A percentile compares a stretch with the other conserved stretches of the same genome.
Conservation (phyloP, 2,888 invertebrate genomes). For the Ophion obscuratus region DNA sequence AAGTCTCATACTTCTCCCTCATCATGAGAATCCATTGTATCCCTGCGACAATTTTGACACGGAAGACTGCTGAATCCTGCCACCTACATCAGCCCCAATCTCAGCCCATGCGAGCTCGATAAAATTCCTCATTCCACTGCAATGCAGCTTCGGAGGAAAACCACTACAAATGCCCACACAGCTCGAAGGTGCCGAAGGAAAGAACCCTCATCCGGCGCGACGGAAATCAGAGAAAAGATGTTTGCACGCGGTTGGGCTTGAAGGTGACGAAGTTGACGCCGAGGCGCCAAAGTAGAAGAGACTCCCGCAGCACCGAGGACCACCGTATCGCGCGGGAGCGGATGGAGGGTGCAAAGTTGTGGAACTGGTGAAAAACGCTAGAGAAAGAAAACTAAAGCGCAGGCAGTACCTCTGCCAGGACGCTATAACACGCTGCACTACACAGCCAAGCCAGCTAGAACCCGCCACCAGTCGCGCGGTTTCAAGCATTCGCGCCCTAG, state of each 20-base stretch:
- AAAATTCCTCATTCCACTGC: too few species aligned
- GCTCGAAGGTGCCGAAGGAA: too few species aligned
- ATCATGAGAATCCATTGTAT: too few species aligned
- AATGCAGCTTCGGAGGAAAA: too few species aligned
- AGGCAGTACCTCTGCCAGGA: constrained; percentile 43
- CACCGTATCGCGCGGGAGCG: too few species aligned
- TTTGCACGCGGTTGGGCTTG: constrained; percentile 15
- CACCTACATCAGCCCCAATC: too few species aligned
- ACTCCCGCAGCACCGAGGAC: constrained; percentile 40
- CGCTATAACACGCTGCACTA: constrained; percentile 57
- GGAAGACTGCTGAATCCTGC: too few species aligned
- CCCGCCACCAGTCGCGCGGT: constrained; percentile 40
- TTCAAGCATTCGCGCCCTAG: constrained; percentile 46
- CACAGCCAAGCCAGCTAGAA: constrained; percentile 45
- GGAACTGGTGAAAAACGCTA: constrained; percentile 39
- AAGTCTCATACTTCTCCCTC: too few species aligned
- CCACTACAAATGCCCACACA: too few species aligned
- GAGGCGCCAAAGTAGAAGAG: constrained; percentile 54
- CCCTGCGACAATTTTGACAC: too few species aligned
- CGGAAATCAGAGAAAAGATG: constrained; percentile 53
- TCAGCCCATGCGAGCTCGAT: too few species aligned
- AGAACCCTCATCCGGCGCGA: too few species aligned
- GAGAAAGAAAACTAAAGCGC: constrained; percentile 57
- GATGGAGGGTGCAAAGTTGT: constrained; percentile 1
- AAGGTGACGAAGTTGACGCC: constrained; percentile 38